A percentile compares a stretch with the other conserved stretches of the same genome.
phyloP scores from a whole-genome alignment of 2,888 invertebrate genomes.

The Leptinotarsa tumamoca region DNA sequence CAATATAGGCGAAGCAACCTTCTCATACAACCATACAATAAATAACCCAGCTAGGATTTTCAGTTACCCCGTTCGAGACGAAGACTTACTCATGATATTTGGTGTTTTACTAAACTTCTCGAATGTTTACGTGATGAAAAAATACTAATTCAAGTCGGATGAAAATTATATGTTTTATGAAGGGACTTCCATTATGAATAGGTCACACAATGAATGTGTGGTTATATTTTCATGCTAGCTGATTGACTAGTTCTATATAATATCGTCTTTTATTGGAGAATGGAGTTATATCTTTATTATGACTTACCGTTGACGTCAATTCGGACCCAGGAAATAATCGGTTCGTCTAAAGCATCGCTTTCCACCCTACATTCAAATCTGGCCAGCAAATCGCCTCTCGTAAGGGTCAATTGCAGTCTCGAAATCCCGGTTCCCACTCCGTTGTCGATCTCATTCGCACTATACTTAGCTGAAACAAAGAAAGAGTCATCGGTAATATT shows the following conservation, averaged over 20 bases:
- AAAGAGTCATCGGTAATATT: conserved; percentile 17
- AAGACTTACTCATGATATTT: no score
- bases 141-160: no score
- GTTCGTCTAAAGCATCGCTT: conserved; percentile 76
- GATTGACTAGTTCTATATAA: not conserved
- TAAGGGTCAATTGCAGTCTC: conserved; percentile 74
- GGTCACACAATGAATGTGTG: no score
- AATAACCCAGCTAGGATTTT: no score
- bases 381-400: conserved; percentile 79
- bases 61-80: no score
- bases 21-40: no score
- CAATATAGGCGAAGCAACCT: no score
- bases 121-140: no score
- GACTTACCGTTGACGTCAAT: conserved; percentile 82
- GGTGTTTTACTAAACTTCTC: no score
- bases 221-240: no score
- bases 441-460: conserved; percentile 56
- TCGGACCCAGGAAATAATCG: conserved; percentile 72
- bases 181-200: no score
- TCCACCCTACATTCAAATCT: conserved; percentile 79
- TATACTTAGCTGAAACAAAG: conserved; percentile 53
- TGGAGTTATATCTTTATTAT: not conserved
- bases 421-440: conserved; percentile 76
- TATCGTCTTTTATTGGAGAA: not conserved
- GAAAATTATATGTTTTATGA: no score